A percentile compares a stretch with the other conserved stretches of the same genome.
Conservation (phyloP, 2,113 vertebrate genomes). For the Ptilorrhoa leucosticta region DNA sequence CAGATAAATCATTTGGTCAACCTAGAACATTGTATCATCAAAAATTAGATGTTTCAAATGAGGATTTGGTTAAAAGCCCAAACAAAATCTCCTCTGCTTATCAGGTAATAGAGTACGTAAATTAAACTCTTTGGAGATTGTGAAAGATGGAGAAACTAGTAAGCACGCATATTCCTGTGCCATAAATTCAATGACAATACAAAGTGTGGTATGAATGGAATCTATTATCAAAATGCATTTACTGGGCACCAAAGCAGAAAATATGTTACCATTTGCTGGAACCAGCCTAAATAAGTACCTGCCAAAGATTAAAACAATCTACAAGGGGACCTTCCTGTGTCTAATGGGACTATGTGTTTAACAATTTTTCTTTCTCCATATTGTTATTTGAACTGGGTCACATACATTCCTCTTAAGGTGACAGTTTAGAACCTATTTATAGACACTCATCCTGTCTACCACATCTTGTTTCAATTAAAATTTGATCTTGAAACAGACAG, state of each 20-base stretch:
- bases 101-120: background rate
- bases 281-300: background rate
- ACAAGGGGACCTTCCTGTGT: background rate
- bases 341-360: background rate
- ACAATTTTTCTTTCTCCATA: background rate
- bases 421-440: conserved; percentile 21
- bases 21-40: background rate
- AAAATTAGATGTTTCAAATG: background rate
- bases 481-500: conserved; percentile 21
- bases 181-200: background rate
- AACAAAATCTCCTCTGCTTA: background rate
- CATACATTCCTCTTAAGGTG: background rate
- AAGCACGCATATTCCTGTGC: background rate
- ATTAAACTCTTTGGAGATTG: background rate
- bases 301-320: background rate
- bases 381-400: background rate
- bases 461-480: conserved; percentile 25
- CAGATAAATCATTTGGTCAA: background rate
- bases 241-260: conserved; percentile 31
- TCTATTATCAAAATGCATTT: background rate
- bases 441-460: background rate
- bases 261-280: background rate
- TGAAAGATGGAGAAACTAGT: background rate
- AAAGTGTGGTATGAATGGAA: background rate
- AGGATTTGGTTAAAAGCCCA: background rate